A percentile compares a stretch with the other conserved stretches of the same genome.
Conservation (phyloP, 2,113 vertebrate species). For the Centropus bengalensis region DNA sequence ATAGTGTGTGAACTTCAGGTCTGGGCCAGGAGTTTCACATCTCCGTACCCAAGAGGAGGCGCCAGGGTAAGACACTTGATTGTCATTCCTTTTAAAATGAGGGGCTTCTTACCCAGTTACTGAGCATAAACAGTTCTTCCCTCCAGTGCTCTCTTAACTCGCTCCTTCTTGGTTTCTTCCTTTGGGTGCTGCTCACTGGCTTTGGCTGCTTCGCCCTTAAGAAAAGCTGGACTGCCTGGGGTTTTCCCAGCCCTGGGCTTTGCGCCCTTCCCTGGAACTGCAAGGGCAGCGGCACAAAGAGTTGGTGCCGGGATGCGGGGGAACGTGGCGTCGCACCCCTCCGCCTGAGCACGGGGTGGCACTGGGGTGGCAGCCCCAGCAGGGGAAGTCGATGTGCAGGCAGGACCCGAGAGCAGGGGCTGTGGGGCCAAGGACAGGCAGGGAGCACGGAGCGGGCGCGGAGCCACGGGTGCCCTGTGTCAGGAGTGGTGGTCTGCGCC, state of each 20-base stretch:
- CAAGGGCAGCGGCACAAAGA: fast-evolving
- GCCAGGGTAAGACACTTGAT: not conserved
- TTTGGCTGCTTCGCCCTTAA: fast-evolving
- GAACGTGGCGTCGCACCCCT: no score
- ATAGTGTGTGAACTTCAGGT: not conserved
- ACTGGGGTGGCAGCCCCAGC: no score
- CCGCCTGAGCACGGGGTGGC: not conserved
- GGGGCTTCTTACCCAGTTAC: not conserved
- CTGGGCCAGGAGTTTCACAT: fast-evolving
- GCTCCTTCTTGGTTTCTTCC: not conserved
- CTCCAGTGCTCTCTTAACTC: not conserved
- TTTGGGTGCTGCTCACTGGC: not conserved
- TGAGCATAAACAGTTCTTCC: not conserved
- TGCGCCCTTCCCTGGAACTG: not conserved
- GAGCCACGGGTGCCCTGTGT: no score
- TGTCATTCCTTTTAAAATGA: not conserved
- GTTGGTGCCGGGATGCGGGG: no score
- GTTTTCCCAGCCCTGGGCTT: not conserved
- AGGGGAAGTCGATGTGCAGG: not conserved
- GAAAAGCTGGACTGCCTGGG: no score
- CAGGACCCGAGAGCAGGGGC: not conserved
- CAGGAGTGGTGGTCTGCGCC: no score
- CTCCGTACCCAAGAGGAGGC: not conserved
- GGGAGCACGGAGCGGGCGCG: no score
- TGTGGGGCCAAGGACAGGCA: no score